Base-by-base conservation (phyloP, 2,888 invertebrate genomes). In the Brachynemurus nebulosus region DNA sequence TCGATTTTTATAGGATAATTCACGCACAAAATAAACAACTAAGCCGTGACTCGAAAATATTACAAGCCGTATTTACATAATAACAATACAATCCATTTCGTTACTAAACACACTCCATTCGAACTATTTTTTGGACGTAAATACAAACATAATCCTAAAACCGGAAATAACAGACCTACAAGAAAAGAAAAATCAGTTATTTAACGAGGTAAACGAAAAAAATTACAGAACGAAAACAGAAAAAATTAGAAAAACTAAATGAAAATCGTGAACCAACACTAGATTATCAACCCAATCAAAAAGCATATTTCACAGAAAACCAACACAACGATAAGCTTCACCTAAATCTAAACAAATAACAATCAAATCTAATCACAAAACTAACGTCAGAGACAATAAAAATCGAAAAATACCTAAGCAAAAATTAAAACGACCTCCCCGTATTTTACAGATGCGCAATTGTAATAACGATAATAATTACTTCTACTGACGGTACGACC, bases 211-310 rank as follows among this genome's bases (percentile, higher is more conserved):
- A n/a, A n/a, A n/a, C n/a, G n/a, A n/a, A n/a, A n/a, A n/a, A n/a
- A n/a, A n/a, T n/a, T n/a, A 17, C 18, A 14, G 16, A 40, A 42
- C 18, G 44, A 42, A 41, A 43, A 42, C 25, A 44, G 39, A 36
- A n/a, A n/a, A n/a, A n/a, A n/a, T n/a, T n/a, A n/a, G n/a, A n/a
- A n/a, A n/a, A n/a, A n/a, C n/a, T n/a, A 40, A 21, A 25, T 40
- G 38, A 41, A 48, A 44, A 42, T 20, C 20, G 49, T 12, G 39
- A 49, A 36, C 25, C 44, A 36, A 40, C 8, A 35, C 40, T 17
- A n/a, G n/a, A 2, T 16, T 18, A 14, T 14, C 25, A n/a, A n/a
- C n/a, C n/a, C n/a, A n/a, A n/a, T n/a, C n/a, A n/a, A n/a, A n/a
- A n/a, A n/a, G n/a, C n/a, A 5, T 35, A 35, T 16, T n/a, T 12